These are phyloP conservation scores for Heliconius eleuchia DNA, from an alignment of 1,140 invertebrate genomes.

Conservation along the genomic window DNA sequence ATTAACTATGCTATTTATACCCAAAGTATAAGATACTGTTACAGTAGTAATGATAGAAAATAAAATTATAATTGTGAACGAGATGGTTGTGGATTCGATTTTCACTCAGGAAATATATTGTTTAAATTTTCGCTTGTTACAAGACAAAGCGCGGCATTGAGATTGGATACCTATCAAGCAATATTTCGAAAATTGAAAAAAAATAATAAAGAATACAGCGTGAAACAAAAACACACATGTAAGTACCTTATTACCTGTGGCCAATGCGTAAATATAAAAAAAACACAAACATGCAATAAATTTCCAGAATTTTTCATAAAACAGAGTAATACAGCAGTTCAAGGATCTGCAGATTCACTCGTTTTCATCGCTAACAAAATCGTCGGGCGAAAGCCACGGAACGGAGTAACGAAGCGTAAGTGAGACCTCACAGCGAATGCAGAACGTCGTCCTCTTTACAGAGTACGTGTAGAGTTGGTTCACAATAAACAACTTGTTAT, in stretches of 20 bases:
- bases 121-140: too few species aligned
- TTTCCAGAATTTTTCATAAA: conserved; percentile 13
- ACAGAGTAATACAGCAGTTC: conserved; percentile 13
- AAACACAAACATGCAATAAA: background rate
- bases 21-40: too few species aligned
- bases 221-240: too few species aligned
- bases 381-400: conserved; percentile 39
- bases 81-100: too few species aligned
- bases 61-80: too few species aligned
- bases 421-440: conserved; percentile 54
- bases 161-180: too few species aligned
- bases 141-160: too few species aligned
- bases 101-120: too few species aligned
- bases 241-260: background rate
- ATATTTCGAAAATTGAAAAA: too few species aligned
- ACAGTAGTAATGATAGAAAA: too few species aligned
- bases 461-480: conserved; percentile 27
- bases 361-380: conserved; percentile 59
- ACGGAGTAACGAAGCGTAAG: conserved; percentile 57
- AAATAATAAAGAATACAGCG: too few species aligned
- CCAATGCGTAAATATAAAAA: background rate
- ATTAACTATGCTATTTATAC: too few species aligned
- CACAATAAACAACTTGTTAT: background rate
- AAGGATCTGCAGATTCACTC: conserved; percentile 53
- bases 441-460: conserved; percentile 37